phyloP scores from a whole-genome alignment of 2,888 invertebrate genomes.

The Teleiodes luculella region DNA sequence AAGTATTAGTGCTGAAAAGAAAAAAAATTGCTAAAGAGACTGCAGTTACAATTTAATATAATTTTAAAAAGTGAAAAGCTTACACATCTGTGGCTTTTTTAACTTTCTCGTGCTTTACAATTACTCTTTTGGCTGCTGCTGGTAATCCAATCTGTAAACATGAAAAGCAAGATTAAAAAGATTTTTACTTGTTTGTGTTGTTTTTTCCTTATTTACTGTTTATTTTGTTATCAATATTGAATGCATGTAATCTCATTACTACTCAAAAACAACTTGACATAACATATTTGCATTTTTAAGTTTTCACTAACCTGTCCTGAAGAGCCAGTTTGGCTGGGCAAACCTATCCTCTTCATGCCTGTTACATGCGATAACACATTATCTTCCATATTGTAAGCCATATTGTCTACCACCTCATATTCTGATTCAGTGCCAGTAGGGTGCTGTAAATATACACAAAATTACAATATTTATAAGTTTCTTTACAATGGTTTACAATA shows the following conservation, averaged over 20 bases:
- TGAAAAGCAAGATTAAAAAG: constrained; percentile 5
- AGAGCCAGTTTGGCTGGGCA: constrained; percentile 15
- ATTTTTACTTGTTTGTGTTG: not conserved
- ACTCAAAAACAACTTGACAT: not conserved
- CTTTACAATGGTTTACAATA: no score
- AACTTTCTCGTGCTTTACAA: constrained; percentile 36
- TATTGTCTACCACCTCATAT: constrained; percentile 10
- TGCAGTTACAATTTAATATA: no score
- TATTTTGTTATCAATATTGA: not conserved
- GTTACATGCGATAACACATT: constrained; percentile 20
- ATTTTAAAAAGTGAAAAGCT: not conserved
- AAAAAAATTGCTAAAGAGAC: no score
- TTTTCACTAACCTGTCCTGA: constrained; percentile 24
- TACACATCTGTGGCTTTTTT: constrained; percentile 6
- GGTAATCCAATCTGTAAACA: constrained; percentile 40
- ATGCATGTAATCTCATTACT: not conserved
- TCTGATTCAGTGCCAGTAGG: not conserved
- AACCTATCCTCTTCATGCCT: constrained; percentile 22
- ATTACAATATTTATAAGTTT: not conserved
- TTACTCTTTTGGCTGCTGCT: constrained; percentile 43
- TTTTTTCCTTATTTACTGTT: not conserved
- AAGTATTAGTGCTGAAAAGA: not conserved
- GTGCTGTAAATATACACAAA: not conserved
- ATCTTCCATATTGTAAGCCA: constrained; percentile 23
- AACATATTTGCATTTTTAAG: no score